A percentile compares a stretch with the other conserved stretches of the same genome.
Conservation (phyloP, 2,888 invertebrate species). For the Ellobium chinense region DNA sequence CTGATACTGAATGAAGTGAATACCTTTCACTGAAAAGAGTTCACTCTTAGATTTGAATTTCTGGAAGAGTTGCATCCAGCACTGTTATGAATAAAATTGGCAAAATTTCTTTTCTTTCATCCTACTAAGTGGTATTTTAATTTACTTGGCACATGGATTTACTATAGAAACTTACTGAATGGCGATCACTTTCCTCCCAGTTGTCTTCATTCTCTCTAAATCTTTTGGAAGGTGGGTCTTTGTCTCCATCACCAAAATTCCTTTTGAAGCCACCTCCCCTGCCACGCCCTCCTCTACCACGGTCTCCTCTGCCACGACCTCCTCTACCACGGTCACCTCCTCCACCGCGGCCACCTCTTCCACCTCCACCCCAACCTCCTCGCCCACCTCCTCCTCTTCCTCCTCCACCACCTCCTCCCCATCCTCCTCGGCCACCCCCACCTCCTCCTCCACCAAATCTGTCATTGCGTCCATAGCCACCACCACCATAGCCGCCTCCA, state of each 20-base stretch:
- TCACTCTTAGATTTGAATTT: too few species aligned
- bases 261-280: background rate
- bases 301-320: background rate
- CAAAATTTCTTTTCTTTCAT: too few species aligned
- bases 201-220: conserved; percentile 27
- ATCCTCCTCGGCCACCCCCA: background rate
- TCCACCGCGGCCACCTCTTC: background rate
- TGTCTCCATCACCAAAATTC: background rate
- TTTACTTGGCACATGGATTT: too few species aligned
- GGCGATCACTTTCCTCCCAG: conserved; percentile 43
- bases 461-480: background rate
- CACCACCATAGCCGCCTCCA: background rate
- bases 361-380: background rate
- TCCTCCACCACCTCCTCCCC: conserved; percentile 2
- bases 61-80: too few species aligned
- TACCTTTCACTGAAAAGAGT: too few species aligned
- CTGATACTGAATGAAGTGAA: too few species aligned
- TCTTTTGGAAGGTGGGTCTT: background rate
- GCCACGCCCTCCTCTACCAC: conserved; percentile 3
- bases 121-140: too few species aligned
- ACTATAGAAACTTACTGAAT: conserved; percentile 42
- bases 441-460: background rate
- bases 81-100: too few species aligned
- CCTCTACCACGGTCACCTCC: background rate
- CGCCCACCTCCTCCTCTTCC: conserved; percentile 1